Conservation (phyloP, 92 coral and sea anemone genomes). For the Porites cylindrica region DNA sequence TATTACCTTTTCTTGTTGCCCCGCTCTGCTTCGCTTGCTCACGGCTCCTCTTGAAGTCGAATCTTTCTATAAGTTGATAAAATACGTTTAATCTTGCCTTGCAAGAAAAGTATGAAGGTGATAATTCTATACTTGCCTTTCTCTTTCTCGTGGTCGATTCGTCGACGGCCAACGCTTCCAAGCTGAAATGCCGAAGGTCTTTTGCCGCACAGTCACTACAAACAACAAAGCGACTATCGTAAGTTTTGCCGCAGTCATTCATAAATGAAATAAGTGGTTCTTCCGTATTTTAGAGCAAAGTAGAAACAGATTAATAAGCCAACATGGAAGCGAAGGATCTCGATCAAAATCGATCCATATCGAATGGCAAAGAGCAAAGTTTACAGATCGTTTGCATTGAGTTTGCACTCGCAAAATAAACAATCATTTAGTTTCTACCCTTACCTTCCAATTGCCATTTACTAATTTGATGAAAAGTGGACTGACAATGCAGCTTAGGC, state of each 20-base stretch:
- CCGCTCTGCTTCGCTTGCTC: constrained; percentile 64
- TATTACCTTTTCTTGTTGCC: constrained; percentile 59
- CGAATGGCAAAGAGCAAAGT: constrained; percentile 28
- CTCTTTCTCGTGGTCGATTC: constrained; percentile 66
- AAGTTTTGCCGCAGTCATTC: neutral
- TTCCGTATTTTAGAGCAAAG: neutral
- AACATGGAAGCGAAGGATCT: neutral
- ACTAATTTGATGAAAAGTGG: constrained; percentile 18
- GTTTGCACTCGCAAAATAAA: constrained; percentile 26
- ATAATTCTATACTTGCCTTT: constrained; percentile 47
- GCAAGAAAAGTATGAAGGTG: neutral
- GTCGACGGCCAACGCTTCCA: constrained; percentile 27
- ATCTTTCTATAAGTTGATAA: constrained; percentile 59
- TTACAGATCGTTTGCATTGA: constrained; percentile 2
- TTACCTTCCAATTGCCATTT: constrained; percentile 53
- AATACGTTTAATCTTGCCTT: neutral
- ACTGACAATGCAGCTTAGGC: constrained; percentile 5
- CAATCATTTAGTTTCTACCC: neutral
- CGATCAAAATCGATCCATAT: constrained; percentile 11
- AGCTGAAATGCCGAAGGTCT: constrained; percentile 64
- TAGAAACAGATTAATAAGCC: neutral
- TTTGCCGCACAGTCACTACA: constrained; percentile 63
- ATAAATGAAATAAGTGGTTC: neutral
- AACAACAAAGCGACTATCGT: constrained; percentile 3
- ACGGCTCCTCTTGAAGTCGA: constrained; percentile 43